phyloP scores from a whole-genome alignment of 2,113 vertebrate species.

The Catharus bicknelli region DNA sequence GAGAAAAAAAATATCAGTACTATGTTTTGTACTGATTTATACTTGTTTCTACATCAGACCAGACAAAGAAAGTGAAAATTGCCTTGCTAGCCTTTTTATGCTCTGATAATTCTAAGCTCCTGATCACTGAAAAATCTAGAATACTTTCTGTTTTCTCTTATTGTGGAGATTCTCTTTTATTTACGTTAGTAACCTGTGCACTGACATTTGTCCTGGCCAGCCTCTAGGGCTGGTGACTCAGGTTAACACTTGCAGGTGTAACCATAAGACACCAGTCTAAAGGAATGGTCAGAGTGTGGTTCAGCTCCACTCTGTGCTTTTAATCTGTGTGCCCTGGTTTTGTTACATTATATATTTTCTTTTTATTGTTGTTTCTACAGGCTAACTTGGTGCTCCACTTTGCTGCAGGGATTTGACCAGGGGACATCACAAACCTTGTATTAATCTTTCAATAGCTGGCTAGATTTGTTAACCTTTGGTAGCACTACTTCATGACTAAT shows the following conservation, averaged over 20 bases:
- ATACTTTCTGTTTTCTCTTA: not conserved
- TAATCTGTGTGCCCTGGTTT: not conserved
- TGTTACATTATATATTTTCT: not conserved
- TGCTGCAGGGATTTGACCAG: not conserved
- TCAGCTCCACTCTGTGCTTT: not conserved
- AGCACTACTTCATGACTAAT: not conserved
- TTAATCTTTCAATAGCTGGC: not conserved
- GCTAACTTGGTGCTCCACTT: not conserved
- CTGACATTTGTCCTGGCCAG: accelerated
- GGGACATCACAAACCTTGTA: not conserved
- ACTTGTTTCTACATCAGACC: not conserved
- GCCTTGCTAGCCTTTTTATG: not conserved
- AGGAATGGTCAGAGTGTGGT: not conserved
- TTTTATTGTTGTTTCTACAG: not conserved
- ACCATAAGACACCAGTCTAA: not conserved
- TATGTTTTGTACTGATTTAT: not conserved
- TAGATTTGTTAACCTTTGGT: not conserved
- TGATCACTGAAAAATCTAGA: not conserved
- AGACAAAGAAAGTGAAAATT: not conserved
- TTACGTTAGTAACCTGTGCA: not conserved
- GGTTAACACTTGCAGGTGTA: not conserved
- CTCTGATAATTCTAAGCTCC: not conserved
- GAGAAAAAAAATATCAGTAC: not conserved
- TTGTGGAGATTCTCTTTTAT: not conserved
- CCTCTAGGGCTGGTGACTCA: not conserved